phyloP scores from a whole-genome alignment of 2,113 vertebrate genomes.

The Ictalurus furcatus region DNA sequence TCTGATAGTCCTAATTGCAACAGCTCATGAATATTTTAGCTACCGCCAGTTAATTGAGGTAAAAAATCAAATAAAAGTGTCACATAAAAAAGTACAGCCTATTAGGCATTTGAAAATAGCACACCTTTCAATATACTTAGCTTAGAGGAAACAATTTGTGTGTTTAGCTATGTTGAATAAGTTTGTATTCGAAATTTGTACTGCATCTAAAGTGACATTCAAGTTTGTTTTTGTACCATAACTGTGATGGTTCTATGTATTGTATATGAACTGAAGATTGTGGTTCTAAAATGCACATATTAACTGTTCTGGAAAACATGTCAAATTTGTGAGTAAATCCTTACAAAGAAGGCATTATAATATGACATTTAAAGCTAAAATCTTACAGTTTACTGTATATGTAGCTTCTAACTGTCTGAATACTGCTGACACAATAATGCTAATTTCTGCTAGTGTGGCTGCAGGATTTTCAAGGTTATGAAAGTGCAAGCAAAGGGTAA shows the following conservation, averaged over 20 bases:
- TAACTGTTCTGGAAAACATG: neutral
- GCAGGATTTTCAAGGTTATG: constrained; percentile 8
- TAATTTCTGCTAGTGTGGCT: constrained; percentile 3
- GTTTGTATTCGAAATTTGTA: neutral
- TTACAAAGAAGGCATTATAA: neutral
- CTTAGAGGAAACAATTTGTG: neutral
- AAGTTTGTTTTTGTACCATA: neutral
- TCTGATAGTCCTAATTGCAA: no score
- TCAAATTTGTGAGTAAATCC: neutral
- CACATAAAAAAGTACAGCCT: no score
- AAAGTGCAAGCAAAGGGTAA: neutral
- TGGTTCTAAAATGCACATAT: neutral
- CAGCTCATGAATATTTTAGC: no score
- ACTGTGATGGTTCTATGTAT: neutral
- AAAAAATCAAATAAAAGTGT: no score
- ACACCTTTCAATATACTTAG: no score
- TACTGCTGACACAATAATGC: constrained; percentile 9
- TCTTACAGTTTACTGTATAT: neutral
- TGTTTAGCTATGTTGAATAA: neutral
- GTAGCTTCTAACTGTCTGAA: neutral
- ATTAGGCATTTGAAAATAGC: no score
- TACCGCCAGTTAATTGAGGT: no score
- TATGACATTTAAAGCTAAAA: neutral
- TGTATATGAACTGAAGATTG: neutral
- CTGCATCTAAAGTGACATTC: neutral